Evolutionary conservation across 2,797 vertebrate species (phyloP).

Genomic region (Silurus aristotelis): DNA sequence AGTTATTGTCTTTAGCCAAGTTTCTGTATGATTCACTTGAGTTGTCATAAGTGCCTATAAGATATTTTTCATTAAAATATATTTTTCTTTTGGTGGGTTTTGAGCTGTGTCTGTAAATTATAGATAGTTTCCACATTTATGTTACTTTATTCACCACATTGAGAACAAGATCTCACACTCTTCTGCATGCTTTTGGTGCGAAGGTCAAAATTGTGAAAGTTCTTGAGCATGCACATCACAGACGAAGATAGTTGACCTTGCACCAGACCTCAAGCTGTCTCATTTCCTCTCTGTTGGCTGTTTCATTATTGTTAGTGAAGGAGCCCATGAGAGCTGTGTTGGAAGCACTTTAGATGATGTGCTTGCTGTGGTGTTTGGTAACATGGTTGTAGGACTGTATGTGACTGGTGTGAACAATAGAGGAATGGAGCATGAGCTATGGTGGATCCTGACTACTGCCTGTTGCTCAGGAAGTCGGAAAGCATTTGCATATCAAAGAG

Average conservation of each 20-base stretch:
- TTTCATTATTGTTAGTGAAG: neutral
- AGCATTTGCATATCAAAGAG: neutral
- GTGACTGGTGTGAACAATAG: neutral
- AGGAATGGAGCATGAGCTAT: neutral
- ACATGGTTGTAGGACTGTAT: neutral
- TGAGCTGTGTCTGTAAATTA: neutral
- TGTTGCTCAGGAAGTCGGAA: neutral
- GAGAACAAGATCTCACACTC: neutral
- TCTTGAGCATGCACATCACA: neutral
- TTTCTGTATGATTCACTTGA: neutral
- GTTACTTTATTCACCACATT: neutral
- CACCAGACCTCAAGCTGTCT: slow-evolving; percentile 1
- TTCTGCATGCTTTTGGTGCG: neutral
- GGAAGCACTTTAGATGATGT: neutral
- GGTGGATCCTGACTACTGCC: neutral
- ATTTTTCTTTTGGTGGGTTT: neutral
- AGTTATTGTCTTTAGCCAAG: neutral
- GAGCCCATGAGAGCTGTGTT: neutral
- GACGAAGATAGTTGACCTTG: neutral
- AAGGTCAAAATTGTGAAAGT: neutral
- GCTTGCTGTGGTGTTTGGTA: neutral
- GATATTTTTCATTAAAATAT: neutral
- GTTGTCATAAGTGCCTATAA: neutral
- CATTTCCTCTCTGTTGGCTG: slow-evolving; percentile 2
- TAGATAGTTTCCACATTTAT: neutral